Evolutionary conservation across 1,140 invertebrate genomes (phyloP).

Genomic region (Pectinophora gossypiella): DNA sequence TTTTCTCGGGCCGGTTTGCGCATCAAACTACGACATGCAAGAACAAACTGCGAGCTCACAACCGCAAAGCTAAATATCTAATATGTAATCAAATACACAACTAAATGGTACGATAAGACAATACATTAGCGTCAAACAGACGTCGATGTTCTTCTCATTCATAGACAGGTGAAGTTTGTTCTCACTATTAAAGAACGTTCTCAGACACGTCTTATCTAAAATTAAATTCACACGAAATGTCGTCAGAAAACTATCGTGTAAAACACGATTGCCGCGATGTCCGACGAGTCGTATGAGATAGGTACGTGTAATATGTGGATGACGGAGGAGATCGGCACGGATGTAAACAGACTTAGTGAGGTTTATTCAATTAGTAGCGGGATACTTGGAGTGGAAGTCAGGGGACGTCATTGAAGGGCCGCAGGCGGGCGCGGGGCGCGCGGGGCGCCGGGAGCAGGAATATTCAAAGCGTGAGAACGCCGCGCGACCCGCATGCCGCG

Average conservation of each 20-base stretch:
- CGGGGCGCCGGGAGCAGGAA: constrained; percentile 60
- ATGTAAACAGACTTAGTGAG: constrained; percentile 57
- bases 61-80: no score
- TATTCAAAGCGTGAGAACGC: constrained; percentile 74
- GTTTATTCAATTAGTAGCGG: constrained; percentile 62
- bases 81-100: no score
- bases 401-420: constrained; percentile 63
- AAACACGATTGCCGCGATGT: no score
- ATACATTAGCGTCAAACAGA: no score
- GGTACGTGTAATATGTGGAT: not conserved
- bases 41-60: not conserved
- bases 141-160: no score
- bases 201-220: no score
- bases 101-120: no score
- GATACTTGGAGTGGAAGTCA: constrained; percentile 51
- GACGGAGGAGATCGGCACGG: constrained; percentile 18
- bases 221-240: no score
- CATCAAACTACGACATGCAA: not conserved
- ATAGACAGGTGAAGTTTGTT: no score
- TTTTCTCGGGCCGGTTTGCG: constrained; percentile 20
- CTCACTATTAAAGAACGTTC: no score
- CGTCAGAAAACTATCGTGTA: no score
- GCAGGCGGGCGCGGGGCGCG: constrained; percentile 18
- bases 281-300: not conserved
- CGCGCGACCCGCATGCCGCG: constrained; percentile 69